Evolutionary conservation across 2,888 invertebrate genomes (phyloP).

Genomic region (Kuschelorhynchus macadamiae): DNA sequence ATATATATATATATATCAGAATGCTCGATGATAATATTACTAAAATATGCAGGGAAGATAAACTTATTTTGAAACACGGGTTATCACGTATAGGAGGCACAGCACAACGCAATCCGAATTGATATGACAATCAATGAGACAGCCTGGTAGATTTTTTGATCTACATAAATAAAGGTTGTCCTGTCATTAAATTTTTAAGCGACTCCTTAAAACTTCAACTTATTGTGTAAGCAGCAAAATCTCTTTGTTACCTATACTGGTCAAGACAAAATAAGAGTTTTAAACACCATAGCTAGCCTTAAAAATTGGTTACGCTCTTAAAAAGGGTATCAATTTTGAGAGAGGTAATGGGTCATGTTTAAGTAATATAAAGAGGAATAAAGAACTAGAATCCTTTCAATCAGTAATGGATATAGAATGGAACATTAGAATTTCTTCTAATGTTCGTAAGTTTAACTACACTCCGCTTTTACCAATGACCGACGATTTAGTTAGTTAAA

Average conservation of each 20-base stretch:
- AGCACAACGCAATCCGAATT: conserved; percentile 38
- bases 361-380: conserved; percentile 38
- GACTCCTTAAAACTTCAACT: neutral
- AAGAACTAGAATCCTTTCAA: conserved; percentile 30
- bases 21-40: conserved; percentile 26
- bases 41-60: conserved; percentile 15
- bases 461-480: conserved; percentile 51
- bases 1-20: too few relatives aligned
- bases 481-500: conserved; percentile 47
- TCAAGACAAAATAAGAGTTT: neutral
- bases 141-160: conserved; percentile 30
- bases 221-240: neutral
- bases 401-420: conserved; percentile 50
- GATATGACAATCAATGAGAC: conserved; percentile 41
- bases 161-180: neutral
- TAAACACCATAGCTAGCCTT: conserved; percentile 26
- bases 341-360: conserved; percentile 40
- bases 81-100: conserved; percentile 44
- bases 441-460: conserved; percentile 39
- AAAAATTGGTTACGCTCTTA: conserved; percentile 46
- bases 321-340: conserved; percentile 45
- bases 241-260: neutral
- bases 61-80: conserved; percentile 29
- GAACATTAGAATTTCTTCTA: conserved; percentile 48
- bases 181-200: neutral